Evolutionary conservation across 2,113 vertebrate genomes (phyloP).

Genomic region (human): GRCh38 chr9:134031501-134032000

Average conservation of each 20-base stretch:
- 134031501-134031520: constrained; percentile 64
- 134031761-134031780: background rate
- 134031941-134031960: background rate
- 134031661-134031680: rapidly evolving
- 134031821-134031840: background rate
- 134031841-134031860: background rate
- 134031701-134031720: background rate
- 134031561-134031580: constrained; percentile 52
- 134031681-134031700: background rate
- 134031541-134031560: constrained; percentile 57
- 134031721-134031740: background rate
- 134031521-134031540: constrained; percentile 65
- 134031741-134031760: background rate
- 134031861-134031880: rapidly evolving
- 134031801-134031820: background rate
- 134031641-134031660: background rate
- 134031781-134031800: background rate
- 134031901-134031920: background rate
- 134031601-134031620: background rate
- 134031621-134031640: background rate
- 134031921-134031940: background rate
- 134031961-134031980: background rate
- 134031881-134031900: background rate
- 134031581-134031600: constrained; percentile 59
- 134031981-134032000: background rate